A percentile compares a stretch with the other conserved stretches of the same genome.
phyloP scores from a whole-genome alignment of 2,797 vertebrate species.

The Alexandromys oeconomus region DNA sequence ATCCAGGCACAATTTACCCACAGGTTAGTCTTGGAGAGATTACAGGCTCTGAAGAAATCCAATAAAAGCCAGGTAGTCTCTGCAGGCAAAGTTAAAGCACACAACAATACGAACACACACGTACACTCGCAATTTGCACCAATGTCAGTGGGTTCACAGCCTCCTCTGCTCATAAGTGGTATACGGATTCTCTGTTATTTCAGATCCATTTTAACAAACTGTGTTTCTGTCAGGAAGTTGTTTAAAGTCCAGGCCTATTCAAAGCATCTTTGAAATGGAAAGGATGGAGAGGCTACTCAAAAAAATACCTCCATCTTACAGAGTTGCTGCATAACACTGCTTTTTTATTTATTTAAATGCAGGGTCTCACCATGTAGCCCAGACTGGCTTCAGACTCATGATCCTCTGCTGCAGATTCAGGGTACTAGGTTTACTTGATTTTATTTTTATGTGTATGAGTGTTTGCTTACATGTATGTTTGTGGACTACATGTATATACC shows the following conservation, averaged over 20 bases:
- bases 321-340: background rate
- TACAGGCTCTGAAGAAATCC: slow-evolving; percentile 42
- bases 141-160: background rate
- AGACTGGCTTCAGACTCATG: background rate
- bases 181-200: background rate
- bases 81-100: background rate
- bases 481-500: background rate
- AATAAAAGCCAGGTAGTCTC: background rate
- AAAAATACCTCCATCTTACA: slow-evolving; percentile 8
- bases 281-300: background rate
- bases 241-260: background rate
- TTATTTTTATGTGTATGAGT: background rate
- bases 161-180: background rate
- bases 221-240: slow-evolving; percentile 3
- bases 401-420: background rate
- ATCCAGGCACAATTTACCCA: background rate
- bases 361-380: background rate
- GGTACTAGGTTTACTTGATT: background rate
- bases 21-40: background rate
- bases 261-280: slow-evolving; percentile 15
- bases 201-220: slow-evolving; percentile 29
- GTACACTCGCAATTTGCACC: background rate
- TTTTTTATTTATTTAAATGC: background rate
- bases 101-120: background rate
- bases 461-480: background rate